These are phyloP conservation scores for Nephrocerus scutellatus DNA, from an alignment of 2,888 invertebrate species.

Conservation along the genomic window DNA sequence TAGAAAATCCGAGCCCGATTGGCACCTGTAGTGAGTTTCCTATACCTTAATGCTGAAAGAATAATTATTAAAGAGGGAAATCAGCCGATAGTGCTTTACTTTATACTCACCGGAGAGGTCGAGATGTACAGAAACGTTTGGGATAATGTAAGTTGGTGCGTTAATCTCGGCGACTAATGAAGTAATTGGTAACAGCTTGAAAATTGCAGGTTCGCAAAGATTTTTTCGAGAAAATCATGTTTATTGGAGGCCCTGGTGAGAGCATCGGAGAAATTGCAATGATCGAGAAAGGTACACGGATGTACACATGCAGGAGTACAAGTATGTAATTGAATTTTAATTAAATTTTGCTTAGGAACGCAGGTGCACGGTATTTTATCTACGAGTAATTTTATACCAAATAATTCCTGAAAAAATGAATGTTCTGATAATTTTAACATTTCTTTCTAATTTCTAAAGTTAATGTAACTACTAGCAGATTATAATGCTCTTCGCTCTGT, in stretches of 20 bases:
- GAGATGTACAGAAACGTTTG: conserved; percentile 27
- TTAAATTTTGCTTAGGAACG: no score
- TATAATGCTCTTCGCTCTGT: no score
- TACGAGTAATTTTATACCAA: no score
- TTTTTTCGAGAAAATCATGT: conserved; percentile 23
- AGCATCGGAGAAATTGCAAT: conserved; percentile 37
- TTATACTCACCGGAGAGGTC: conserved; percentile 57
- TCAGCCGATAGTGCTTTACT: conserved; percentile 56
- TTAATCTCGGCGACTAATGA: background rate
- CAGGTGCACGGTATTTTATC: no score
- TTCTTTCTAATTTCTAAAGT: no score
- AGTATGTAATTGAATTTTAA: no score
- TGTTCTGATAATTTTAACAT: no score
- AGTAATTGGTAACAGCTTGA: background rate
- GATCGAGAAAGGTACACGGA: conserved; percentile 28
- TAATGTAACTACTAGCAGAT: no score
- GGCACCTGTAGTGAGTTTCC: conserved; percentile 56
- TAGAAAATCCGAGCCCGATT: conserved; percentile 57
- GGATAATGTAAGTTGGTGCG: conserved; percentile 31
- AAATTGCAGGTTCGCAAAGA: conserved; percentile 9
- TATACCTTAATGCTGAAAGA: conserved; percentile 54
- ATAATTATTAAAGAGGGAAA: conserved; percentile 58
- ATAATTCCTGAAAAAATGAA: no score
- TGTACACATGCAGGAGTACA: conserved; percentile 26
- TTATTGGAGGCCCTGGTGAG: conserved; percentile 36